Conservation (phyloP, 2,113 vertebrate genomes). For the cat (Felis catus) region DNA sequence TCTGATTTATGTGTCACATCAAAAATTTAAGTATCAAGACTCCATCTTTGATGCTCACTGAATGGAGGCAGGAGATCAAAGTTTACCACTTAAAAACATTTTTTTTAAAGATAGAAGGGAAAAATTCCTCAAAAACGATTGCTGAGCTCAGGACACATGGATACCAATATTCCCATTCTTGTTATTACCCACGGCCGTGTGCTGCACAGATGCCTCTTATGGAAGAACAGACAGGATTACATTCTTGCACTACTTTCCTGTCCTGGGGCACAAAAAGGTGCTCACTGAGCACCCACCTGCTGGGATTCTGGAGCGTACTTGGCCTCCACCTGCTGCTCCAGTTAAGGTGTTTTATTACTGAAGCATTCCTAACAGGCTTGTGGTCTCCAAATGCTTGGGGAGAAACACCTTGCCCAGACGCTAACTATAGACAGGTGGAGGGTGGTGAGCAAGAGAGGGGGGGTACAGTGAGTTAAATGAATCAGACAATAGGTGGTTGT, state of each 20-base stretch:
- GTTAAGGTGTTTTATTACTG: background rate
- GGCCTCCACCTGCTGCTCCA: background rate
- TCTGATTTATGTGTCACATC: constrained; percentile 8
- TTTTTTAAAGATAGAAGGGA: background rate
- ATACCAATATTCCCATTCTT: background rate
- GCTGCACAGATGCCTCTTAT: background rate
- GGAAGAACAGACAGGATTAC: background rate
- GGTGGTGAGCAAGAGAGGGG: background rate
- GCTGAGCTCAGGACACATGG: background rate
- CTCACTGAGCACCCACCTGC: background rate
- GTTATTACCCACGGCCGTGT: background rate
- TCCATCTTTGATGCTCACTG: constrained; percentile 3
- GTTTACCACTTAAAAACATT: background rate
- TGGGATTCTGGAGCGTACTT: background rate
- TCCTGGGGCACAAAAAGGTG: background rate
- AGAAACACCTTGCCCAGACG: background rate
- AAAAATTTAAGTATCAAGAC: background rate
- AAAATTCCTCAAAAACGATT: background rate
- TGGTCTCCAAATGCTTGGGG: too few species aligned
- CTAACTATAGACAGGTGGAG: background rate
- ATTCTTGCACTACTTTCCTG: background rate
- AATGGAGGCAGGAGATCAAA: constrained; percentile 28
- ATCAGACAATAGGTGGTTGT: background rate
- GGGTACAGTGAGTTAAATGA: background rate
- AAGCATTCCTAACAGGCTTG: background rate